Percentiles rank a stretch among this genome's conserved stretches.
Evolutionary conservation across 1,140 invertebrate species (phyloP).

Genomic region (Octopus sinensis): DNA sequence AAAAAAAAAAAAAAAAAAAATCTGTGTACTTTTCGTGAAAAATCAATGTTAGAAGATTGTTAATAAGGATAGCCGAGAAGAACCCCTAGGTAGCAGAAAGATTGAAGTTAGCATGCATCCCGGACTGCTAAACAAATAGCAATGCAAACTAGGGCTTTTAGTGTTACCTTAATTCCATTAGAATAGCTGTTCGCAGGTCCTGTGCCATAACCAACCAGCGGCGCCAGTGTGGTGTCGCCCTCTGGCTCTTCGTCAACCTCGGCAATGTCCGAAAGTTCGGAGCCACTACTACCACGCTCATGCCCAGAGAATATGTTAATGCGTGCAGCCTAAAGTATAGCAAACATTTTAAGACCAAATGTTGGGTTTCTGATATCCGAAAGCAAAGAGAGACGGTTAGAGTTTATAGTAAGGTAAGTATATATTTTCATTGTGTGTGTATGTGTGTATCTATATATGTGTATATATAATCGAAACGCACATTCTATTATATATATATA

Average conservation of each 20-base stretch:
- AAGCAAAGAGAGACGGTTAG: too few relatives aligned
- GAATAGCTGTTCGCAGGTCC: neutral
- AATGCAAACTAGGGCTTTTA: constrained; percentile 1
- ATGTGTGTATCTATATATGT: neutral
- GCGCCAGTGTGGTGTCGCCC: constrained; percentile 32
- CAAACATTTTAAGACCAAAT: neutral
- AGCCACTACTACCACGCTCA: constrained; percentile 60
- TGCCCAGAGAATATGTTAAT: constrained; percentile 34
- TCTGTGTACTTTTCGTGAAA: too few relatives aligned
- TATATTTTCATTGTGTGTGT: neutral
- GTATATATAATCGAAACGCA: too few relatives aligned
- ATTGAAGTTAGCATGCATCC: neutral
- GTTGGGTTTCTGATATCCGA: too few relatives aligned
- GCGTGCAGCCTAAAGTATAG: constrained; percentile 29
- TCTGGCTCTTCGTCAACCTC: constrained; percentile 57
- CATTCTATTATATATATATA: too few relatives aligned
- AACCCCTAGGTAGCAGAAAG: too few relatives aligned
- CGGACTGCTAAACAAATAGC: neutral
- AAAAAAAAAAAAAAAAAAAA: too few relatives aligned
- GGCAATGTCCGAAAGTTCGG: constrained; percentile 60
- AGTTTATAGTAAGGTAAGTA: too few relatives aligned
- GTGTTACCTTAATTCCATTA: constrained; percentile 5
- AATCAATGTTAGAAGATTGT: too few relatives aligned
- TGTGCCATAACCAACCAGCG: neutral
- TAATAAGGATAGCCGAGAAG: too few relatives aligned